Percentiles rank a stretch among this genome's conserved stretches.
Evolutionary conservation across 1,140 invertebrate genomes (phyloP).

Genomic region (Scylla paramamosain): DNA sequence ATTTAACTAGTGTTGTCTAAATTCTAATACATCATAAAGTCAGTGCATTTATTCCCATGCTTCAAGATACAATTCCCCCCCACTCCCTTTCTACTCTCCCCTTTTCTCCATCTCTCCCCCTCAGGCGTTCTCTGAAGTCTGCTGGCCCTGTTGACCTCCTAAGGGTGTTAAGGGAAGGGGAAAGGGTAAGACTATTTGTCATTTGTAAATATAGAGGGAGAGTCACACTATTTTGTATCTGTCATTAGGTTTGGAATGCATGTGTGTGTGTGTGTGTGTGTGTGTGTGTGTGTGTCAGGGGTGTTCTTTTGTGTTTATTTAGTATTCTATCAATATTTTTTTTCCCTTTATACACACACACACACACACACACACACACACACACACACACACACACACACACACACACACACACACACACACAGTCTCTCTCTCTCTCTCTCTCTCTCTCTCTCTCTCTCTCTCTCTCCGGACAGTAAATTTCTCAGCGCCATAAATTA

Average conservation of each 20-base stretch:
- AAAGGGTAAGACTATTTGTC: not conserved
- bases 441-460: not conserved
- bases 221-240: not conserved
- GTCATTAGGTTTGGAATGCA: not conserved
- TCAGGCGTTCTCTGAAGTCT: too few relatives aligned
- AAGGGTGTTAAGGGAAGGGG: not conserved
- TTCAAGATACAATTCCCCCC: too few relatives aligned
- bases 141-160: not conserved
- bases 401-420: too few relatives aligned
- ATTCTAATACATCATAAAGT: too few relatives aligned
- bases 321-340: not conserved
- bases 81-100: not conserved
- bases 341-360: too few relatives aligned
- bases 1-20: not conserved
- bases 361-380: too few relatives aligned
- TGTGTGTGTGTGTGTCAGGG: too few relatives aligned
- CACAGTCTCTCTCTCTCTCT: not conserved
- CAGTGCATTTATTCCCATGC: too few relatives aligned
- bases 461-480: not conserved
- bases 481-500: slow-evolving; percentile 17
- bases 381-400: too few relatives aligned
- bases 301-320: not conserved
- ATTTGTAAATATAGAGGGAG: slow-evolving; percentile 1
- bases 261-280: too few relatives aligned
- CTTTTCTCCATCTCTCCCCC: not conserved